Evolutionary conservation across 2,888 invertebrate species (phyloP).

Genomic region (Scelioninae gen. 1): DNA sequence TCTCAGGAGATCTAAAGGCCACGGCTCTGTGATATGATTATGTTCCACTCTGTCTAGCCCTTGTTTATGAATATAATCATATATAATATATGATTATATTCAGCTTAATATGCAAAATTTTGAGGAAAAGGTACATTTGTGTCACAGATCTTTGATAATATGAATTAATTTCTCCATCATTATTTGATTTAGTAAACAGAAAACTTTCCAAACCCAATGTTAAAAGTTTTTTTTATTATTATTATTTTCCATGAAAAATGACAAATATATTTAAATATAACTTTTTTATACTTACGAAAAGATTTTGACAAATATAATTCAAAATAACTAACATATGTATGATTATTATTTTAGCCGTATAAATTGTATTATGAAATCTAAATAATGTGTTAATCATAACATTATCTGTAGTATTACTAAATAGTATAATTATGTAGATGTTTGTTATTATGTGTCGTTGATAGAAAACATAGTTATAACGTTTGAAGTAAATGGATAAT

Average conservation of each 20-base stretch:
- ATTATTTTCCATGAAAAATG: not conserved
- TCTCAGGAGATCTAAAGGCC: slow-evolving; percentile 80
- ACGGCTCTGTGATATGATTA: slow-evolving; percentile 82
- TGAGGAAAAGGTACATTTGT: slow-evolving; percentile 18
- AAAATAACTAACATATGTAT: no score
- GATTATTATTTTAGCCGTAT: no score
- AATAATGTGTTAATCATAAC: no score
- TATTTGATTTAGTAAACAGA: not conserved
- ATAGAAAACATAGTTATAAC: no score
- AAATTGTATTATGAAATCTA: no score
- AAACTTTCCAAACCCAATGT: not conserved
- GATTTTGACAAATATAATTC: no score
- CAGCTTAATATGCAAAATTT: slow-evolving; percentile 20
- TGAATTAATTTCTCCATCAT: not conserved
- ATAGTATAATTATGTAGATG: no score
- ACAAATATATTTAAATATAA: not conserved
- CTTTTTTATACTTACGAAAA: no score
- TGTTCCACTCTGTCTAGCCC: slow-evolving; percentile 74
- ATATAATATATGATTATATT: slow-evolving; percentile 53
- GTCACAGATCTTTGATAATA: not conserved
- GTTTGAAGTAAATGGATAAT: slow-evolving; percentile 1
- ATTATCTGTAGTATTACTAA: no score
- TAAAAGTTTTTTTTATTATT: no score
- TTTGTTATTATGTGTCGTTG: no score
- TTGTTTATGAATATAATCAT: no score